Conservation (phyloP, 37 sponge, comb jelly and placozoan species). For the Bolinopsis microptera region DNA sequence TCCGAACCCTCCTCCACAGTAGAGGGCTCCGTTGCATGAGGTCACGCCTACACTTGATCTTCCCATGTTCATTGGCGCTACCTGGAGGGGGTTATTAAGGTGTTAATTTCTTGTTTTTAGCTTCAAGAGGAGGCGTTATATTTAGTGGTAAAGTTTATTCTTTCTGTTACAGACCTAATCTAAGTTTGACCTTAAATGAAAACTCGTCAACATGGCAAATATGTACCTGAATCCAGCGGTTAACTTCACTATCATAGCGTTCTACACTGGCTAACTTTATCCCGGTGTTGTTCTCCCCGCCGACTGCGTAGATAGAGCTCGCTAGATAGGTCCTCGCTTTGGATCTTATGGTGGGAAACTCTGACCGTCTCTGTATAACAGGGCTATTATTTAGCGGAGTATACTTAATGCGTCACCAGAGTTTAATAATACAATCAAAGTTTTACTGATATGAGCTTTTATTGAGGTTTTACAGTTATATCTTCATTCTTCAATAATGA, state of each 20-base stretch:
- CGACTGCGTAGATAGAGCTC: conserved; percentile 36
- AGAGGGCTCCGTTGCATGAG: conserved; percentile 32
- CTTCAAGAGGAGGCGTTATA: too few relatives aligned
- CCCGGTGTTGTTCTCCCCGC: conserved; percentile 42
- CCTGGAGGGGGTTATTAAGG: conserved; percentile 3
- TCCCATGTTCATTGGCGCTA: conserved; percentile 47
- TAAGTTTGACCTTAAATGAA: too few relatives aligned
- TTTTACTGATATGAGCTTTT: too few relatives aligned
- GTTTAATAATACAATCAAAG: too few relatives aligned
- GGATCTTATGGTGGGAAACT: neutral
- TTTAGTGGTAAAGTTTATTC: too few relatives aligned
- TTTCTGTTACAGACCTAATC: too few relatives aligned
- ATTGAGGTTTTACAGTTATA: too few relatives aligned
- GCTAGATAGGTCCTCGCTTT: conserved; percentile 47
- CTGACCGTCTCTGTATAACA: conserved; percentile 8
- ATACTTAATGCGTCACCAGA: too few relatives aligned
- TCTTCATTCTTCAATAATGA: too few relatives aligned
- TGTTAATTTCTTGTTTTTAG: too few relatives aligned
- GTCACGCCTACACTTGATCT: conserved; percentile 54
- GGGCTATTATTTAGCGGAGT: too few relatives aligned
- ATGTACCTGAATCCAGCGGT: conserved; percentile 6
- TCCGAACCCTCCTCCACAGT: conserved; percentile 47
- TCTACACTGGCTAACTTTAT: conserved; percentile 57
- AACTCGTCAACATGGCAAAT: too few relatives aligned
- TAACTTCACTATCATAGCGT: conserved; percentile 4